Evolutionary conservation across 2,888 invertebrate species (phyloP).

Genomic region (Tetramorium bicarinatum): DNA sequence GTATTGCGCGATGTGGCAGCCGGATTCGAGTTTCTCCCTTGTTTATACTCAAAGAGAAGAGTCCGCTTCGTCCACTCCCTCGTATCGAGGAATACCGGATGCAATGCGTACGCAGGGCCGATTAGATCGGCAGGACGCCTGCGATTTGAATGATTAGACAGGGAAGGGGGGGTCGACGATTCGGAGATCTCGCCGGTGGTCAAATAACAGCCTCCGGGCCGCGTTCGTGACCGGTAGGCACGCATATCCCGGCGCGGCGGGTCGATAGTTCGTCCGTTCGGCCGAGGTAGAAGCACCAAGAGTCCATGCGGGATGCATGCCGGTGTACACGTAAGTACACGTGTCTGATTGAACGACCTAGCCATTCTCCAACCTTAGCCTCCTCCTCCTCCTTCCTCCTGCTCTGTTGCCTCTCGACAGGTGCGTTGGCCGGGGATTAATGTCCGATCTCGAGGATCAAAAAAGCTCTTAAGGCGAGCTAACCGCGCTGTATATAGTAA

Average conservation of each 20-base stretch:
- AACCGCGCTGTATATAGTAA: constrained; percentile 62
- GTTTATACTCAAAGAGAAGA: too few species aligned
- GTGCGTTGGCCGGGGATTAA: constrained; percentile 71
- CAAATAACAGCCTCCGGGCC: constrained; percentile 81
- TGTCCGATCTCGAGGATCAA: constrained; percentile 57
- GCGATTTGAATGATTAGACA: constrained; percentile 84
- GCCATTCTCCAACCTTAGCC: constrained; percentile 56
- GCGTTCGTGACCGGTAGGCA: constrained; percentile 81
- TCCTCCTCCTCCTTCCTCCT: constrained; percentile 29
- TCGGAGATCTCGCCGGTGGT: constrained; percentile 77
- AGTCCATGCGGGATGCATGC: constrained; percentile 31
- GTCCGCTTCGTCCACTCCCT: constrained; percentile 1
- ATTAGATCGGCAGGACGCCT: constrained; percentile 67
- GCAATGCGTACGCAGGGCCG: constrained; percentile 62
- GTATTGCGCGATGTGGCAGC: background rate
- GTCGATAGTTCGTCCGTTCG: constrained; percentile 72
- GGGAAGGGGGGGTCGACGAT: constrained; percentile 69
- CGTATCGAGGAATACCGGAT: constrained; percentile 13
- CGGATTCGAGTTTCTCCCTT: background rate
- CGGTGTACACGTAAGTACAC: constrained; percentile 63
- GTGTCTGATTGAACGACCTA: constrained; percentile 63
- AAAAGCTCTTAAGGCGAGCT: constrained; percentile 59
- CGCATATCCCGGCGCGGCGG: constrained; percentile 69
- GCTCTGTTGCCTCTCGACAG: constrained; percentile 64
- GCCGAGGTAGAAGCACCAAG: constrained; percentile 8